Evolutionary conservation across 2,888 invertebrate genomes (phyloP).

Genomic region (Tetragonula carbonaria): DNA sequence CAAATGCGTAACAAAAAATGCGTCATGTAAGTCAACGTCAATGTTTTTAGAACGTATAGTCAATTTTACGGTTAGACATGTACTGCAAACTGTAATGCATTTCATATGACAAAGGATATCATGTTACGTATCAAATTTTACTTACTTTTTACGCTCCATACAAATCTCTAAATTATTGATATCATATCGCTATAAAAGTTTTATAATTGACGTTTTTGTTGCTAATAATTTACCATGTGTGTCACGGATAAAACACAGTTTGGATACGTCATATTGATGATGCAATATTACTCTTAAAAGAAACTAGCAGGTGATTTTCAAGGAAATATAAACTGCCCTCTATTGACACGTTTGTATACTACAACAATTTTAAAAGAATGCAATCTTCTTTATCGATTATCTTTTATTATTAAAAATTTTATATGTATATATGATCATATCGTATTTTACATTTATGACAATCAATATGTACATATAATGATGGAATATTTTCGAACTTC

Average conservation of each 20-base stretch:
- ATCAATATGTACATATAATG: slow-evolving; percentile 37
- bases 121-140: slow-evolving; percentile 29
- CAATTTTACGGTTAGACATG: slow-evolving; percentile 37
- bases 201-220: slow-evolving; percentile 43
- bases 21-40: slow-evolving; percentile 57
- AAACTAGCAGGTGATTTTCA: slow-evolving; percentile 30
- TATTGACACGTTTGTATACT: background rate
- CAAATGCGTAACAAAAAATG: slow-evolving; percentile 14
- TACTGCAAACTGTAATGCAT: background rate
- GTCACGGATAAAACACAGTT: slow-evolving; percentile 47
- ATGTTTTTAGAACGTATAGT: slow-evolving; percentile 67
- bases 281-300: slow-evolving; percentile 65
- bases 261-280: slow-evolving; percentile 71
- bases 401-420: slow-evolving; percentile 23
- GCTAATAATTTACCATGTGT: slow-evolving; percentile 59
- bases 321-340: slow-evolving; percentile 6
- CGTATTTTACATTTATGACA: slow-evolving; percentile 26
- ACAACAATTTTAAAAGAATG: background rate
- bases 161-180: slow-evolving; percentile 12
- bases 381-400: slow-evolving; percentile 4
- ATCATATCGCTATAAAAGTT: slow-evolving; percentile 6
- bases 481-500: slow-evolving; percentile 11
- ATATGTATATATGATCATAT: background rate
- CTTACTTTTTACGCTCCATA: slow-evolving; percentile 44
- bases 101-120: slow-evolving; percentile 4